Evolutionary conservation across 2,113 vertebrate species (phyloP).

Genomic region (Puffinus mauretanicus): DNA sequence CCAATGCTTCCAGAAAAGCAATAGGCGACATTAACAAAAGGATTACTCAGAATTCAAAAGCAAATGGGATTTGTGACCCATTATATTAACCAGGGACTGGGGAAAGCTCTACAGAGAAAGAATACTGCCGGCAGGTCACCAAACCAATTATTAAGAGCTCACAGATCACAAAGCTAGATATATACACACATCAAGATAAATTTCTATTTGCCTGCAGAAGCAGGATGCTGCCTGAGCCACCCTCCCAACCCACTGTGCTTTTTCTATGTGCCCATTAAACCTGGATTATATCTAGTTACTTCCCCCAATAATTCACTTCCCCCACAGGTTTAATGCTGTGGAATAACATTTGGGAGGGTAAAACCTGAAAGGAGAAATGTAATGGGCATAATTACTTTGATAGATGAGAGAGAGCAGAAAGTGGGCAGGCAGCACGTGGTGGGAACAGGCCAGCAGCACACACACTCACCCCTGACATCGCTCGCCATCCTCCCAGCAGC

Average conservation of each 20-base stretch:
- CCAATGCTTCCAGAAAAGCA: not conserved
- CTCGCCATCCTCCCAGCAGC: not conserved
- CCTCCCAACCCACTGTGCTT: not conserved
- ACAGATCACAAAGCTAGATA: constrained; percentile 56
- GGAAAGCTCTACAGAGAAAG: constrained; percentile 22
- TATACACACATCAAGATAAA: constrained; percentile 32
- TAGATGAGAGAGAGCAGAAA: not conserved
- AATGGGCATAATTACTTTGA: constrained; percentile 47
- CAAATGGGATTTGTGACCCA: constrained; percentile 43
- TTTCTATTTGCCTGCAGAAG: constrained; percentile 50
- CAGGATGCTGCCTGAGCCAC: not conserved
- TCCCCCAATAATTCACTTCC: constrained; percentile 9
- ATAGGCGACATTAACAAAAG: not conserved
- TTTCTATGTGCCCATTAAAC: constrained; percentile 24
- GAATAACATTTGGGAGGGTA: constrained; percentile 40
- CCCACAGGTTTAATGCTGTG: constrained; percentile 11
- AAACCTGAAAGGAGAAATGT: constrained; percentile 44
- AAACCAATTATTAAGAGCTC: constrained; percentile 66
- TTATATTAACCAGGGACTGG: constrained; percentile 45
- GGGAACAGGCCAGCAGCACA: not conserved
- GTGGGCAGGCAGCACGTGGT: not conserved
- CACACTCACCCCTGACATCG: not conserved
- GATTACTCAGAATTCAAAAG: constrained; percentile 45
- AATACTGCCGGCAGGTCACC: constrained; percentile 28
- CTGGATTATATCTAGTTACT: constrained; percentile 29